These are phyloP conservation scores for Orchesellides sinensis DNA, from an alignment of 2,888 invertebrate genomes.

Conservation along the genomic window DNA sequence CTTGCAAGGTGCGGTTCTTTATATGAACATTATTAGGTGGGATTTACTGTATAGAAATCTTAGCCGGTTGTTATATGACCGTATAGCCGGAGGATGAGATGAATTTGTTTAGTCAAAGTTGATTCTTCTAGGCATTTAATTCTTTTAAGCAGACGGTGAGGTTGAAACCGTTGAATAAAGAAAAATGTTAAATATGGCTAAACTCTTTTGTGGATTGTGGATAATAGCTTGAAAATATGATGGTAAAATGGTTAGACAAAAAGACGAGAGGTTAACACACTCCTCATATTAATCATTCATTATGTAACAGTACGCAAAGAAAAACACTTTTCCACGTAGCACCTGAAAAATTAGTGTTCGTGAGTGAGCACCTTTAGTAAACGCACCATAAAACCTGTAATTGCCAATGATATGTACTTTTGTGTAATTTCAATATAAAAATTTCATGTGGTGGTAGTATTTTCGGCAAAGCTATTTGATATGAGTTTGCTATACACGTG, in stretches of 20 bases:
- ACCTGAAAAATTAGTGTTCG: conserved; percentile 3
- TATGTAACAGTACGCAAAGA: background rate
- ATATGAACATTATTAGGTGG: background rate
- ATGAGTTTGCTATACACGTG: too few relatives aligned
- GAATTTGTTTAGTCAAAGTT: too few relatives aligned
- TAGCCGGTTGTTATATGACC: background rate
- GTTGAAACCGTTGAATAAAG: background rate
- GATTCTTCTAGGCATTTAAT: too few relatives aligned
- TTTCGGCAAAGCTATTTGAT: too few relatives aligned
- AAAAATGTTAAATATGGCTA: conserved; percentile 22
- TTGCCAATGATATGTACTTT: conserved; percentile 8
- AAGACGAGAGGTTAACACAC: background rate
- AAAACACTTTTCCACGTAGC: conserved; percentile 53
- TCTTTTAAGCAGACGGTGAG: too few relatives aligned
- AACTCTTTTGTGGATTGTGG: background rate
- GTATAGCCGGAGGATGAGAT: too few relatives aligned
- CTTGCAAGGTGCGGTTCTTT: background rate
- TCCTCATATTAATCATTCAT: background rate
- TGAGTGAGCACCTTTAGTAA: background rate
- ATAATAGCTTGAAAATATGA: conserved; percentile 11
- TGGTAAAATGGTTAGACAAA: background rate
- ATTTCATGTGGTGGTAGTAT: background rate
- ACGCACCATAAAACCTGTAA: too few relatives aligned
- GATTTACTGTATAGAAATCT: background rate
- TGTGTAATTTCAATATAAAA: background rate